These are phyloP conservation scores for Phalacrocorax carbo DNA, from an alignment of 2,113 vertebrate species.

Conservation along the genomic window DNA sequence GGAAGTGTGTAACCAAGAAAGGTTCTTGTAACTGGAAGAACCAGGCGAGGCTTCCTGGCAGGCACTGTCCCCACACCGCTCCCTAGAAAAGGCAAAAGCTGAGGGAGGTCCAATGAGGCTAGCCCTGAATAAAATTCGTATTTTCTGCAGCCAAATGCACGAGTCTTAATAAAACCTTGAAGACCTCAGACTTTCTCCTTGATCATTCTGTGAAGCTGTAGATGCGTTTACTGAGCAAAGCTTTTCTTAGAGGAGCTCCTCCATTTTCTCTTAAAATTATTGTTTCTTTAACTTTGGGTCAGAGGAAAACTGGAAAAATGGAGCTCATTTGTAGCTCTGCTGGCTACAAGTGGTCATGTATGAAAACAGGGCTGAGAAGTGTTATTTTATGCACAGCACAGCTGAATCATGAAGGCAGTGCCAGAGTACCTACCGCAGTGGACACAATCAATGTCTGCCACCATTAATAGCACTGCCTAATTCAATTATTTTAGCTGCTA, in stretches of 20 bases:
- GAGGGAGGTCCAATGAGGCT: background rate
- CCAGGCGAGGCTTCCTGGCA: background rate
- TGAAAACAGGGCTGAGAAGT: background rate
- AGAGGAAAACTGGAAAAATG: background rate
- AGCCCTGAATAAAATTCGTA: background rate
- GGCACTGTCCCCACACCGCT: fast-evolving
- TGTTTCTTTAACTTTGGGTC: background rate
- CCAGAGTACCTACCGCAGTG: background rate
- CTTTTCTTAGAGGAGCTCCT: background rate
- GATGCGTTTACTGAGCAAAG: background rate
- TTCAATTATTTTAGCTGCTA: background rate
- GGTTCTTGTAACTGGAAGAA: background rate
- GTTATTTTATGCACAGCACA: background rate
- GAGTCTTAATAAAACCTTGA: background rate
- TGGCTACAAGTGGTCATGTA: background rate
- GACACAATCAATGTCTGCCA: fast-evolving
- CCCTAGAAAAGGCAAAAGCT: background rate
- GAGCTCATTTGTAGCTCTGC: background rate
- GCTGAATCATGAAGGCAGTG: background rate
- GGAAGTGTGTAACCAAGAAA: background rate
- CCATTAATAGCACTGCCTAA: background rate
- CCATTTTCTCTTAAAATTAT: background rate
- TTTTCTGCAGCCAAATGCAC: background rate
- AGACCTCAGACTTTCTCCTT: background rate
- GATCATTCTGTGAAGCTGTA: background rate